Base-by-base conservation (phyloP, 2,113 vertebrate species). In the Phrynosoma platyrhinos region DNA sequence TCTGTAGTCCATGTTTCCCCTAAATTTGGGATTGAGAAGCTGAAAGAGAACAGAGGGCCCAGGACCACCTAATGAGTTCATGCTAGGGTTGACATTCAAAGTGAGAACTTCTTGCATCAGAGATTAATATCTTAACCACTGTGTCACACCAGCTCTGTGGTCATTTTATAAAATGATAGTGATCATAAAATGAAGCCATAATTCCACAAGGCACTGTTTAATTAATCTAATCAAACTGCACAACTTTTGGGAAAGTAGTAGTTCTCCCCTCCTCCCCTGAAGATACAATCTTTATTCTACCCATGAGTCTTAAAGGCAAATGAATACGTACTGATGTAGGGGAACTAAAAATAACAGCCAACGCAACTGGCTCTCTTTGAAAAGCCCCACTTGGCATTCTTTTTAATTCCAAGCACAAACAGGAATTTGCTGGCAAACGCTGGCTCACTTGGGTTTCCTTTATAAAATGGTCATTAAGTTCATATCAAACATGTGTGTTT, bases 371-470 rank as follows among this genome's bases (percentile, higher is more conserved):
- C 89, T 89, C 20, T 87, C 90, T 58, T 91, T 91, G 91, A 62
- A 88, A 94, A 91, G 92, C 89, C 79, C 91, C 36, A 86, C 21
- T 80, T 78, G 21, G 6, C 20, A 66, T 88, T 87, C 77, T 90
- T 94, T 93, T 94, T 89, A 88, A 87, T 93, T 93, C 89, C 78
- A 76, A 91, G 32, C 81, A 94, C 85, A 94, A 94, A 91, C 82
- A 91, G 82, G 90, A 93, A 92, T 87, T 85, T 93, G 52, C 86
- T 84, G 78, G 76, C 1, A 4, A 92, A 92, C 47, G 72, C 10
- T 12, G 40, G 18, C 92, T 91, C 76, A 81, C n/a, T 18, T 90
- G 74, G 72, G 88, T 94, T 94, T 75, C 52, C 58, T 91, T 94
- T 94, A 79, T 90, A 94, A 90, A 77, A 85, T 0, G 32, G 83